Conservation (phyloP, 1,140 invertebrate genomes). For the Ooceraea biroi region DNA sequence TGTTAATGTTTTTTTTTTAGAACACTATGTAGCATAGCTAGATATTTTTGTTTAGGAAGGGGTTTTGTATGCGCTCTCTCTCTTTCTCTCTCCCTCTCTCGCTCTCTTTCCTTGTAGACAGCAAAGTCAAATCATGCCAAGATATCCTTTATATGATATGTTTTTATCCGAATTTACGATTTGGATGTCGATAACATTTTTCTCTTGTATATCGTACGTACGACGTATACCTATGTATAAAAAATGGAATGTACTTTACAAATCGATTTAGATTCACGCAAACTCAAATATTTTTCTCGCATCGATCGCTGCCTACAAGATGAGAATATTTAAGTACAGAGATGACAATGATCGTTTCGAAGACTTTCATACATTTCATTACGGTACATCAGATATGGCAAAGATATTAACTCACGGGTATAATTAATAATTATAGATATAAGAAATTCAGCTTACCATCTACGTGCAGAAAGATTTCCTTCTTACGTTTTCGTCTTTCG, state of each 20-base stretch:
- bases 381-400: slow-evolving; percentile 74
- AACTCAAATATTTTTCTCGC: slow-evolving; percentile 13
- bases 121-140: slow-evolving; percentile 18
- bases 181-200: slow-evolving; percentile 12
- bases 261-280: slow-evolving; percentile 10
- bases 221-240: slow-evolving; percentile 13
- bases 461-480: slow-evolving; percentile 60
- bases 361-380: slow-evolving; percentile 52
- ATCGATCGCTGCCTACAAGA: slow-evolving; percentile 58
- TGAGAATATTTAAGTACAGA: slow-evolving; percentile 70
- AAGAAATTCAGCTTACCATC: slow-evolving; percentile 51
- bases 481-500: neutral
- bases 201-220: slow-evolving; percentile 2
- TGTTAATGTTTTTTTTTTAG: slow-evolving; percentile 15
- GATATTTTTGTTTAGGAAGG: slow-evolving; percentile 56
- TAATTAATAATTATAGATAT: slow-evolving; percentile 61
- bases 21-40: slow-evolving; percentile 8
- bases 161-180: slow-evolving; percentile 30
- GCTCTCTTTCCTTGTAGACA: slow-evolving; percentile 39
- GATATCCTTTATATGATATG: slow-evolving; percentile 52
- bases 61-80: slow-evolving; percentile 16
- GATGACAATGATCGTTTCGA: neutral
- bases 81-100: neutral
- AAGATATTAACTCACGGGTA: slow-evolving; percentile 75
- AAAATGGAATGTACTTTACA: slow-evolving; percentile 42